Evolutionary conservation across 2,113 vertebrate species (phyloP).

Genomic region (Myotis brandtii): DNA sequence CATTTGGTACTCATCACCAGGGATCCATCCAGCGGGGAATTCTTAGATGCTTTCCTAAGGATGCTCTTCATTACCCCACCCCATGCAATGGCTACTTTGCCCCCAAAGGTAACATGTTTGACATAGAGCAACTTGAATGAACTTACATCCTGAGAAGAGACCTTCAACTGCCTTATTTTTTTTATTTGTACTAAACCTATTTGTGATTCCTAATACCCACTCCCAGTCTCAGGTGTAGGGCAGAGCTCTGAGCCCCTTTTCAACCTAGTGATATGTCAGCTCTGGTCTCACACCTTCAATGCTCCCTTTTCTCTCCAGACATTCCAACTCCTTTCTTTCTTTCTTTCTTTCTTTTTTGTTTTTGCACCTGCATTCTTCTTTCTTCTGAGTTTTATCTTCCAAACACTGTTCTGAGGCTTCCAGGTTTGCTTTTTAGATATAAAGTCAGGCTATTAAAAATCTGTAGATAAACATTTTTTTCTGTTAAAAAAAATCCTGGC

Average conservation of each 20-base stretch:
- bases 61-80: not conserved
- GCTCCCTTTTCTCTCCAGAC: not conserved
- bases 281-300: not conserved
- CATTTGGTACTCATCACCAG: not conserved
- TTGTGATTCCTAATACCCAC: not conserved
- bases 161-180: not conserved
- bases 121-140: not conserved
- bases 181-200: not conserved
- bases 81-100: not conserved
- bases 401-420: not conserved
- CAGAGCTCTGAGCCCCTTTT: not conserved
- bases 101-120: not conserved
- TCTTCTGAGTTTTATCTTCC: not conserved
- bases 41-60: not conserved
- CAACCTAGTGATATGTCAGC: not conserved
- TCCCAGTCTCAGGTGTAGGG: accelerated
- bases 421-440: not conserved
- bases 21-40: not conserved
- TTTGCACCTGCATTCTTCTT: not conserved
- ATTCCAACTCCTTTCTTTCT: not conserved
- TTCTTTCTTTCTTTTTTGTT: not conserved
- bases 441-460: not conserved
- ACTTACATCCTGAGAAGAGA: not conserved
- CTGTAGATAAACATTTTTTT: constrained; percentile 4
- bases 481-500: not conserved